Evolutionary conservation across 2,113 vertebrate genomes (phyloP), one percentile per base, ranked within the genome.

Genomic region (Gambusia affinis): DNA sequence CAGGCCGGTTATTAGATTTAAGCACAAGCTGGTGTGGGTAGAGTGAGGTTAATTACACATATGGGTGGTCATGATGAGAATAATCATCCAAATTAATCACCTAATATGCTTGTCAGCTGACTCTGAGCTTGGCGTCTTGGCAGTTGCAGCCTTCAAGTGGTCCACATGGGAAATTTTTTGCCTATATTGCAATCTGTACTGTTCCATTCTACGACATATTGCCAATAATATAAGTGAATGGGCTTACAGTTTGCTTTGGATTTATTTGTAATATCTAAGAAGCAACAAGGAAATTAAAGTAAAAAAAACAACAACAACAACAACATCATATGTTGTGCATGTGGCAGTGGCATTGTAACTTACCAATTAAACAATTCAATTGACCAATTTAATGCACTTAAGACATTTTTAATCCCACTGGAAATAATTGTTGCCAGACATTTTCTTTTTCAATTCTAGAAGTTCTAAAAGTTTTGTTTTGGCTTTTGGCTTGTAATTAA

Each of bases 41-140:
- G 35, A 78, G 64, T 64, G 39, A 79, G 84, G 76, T 83, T 76
- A 86, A 89, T 70, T 79, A 60, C 79, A 63, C 80, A 82, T 73
- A 83, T 80, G 72, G 72, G 60, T 8, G 31, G 54, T 19, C 44
- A 4, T 68, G 67, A 31, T 51, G 29, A 77, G 64, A 78, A 60
- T 77, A 78, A 68, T 70, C 6, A 27, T 79, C 79, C 67, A 81
- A 44, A 80, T 77, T 75, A 68, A 86, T 85, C 75, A 85, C 71
- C 69, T 76, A 78, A 83, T 69, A 66, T 57, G 29, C 70, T 71
- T 67, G 74, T 60, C 70, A 67, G 57, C 57, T 77, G 78, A 72
- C 65, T 78, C 57, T 79, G 65, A 70, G 67, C 47, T 70, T n/a
- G 1, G 10, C 27, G 19, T 73, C 8, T 12, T 67, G 37, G 27